Evolutionary conservation across 2,113 vertebrate genomes (phyloP), one percentile per base, ranked within the genome.

Genomic region (Thomomys bottae): DNA sequence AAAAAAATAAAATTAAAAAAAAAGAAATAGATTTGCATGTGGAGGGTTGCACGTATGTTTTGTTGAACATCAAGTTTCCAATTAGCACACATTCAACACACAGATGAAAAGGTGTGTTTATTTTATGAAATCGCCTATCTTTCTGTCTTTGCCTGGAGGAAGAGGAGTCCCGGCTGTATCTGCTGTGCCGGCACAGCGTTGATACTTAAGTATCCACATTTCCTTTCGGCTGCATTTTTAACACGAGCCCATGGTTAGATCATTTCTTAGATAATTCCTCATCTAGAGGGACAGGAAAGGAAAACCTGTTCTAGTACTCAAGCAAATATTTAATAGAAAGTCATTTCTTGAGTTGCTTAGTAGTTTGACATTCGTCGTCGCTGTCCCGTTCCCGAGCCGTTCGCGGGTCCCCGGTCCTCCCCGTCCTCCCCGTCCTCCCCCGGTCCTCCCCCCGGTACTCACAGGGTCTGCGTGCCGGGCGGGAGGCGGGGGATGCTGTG

Each of bases 391-490:
- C 8, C 3, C 32, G 72, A 66, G 30, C 45, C 24, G 40, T 45
- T 26, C 8, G 42, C 45, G n/a, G n/a, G n/a, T n/a, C 20, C 45
- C 20, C 24, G 36, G 20, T 23, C 20, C 40, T 18, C 3, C 59
- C 89, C 95, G n/a, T n/a, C n/a, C n/a, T n/a, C n/a, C 45, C 45
- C 24, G 40, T 45, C 32, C 8, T 54, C 45, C 20, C 45, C 20
- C 24, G 36, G 20, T 23, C 20, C 40, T 18, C 3, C 59, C 89
- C 95, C 77, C 2, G 87, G 28, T 98, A 99, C 99, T 99, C 94
- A 99, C 99, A 99, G 96, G 1, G 97, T 98, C 96, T 98, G 98
- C 2, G 99, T 99, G 94, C 97, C 96, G n/a, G 95, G 94, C 1
- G 99, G 99, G 2, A 99, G 97, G 83, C 88, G 97, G 89, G 99